A percentile compares a stretch with the other conserved stretches of the same genome.
Evolutionary conservation across 2,888 invertebrate genomes (phyloP).

Genomic region (Agrotis clavis): DNA sequence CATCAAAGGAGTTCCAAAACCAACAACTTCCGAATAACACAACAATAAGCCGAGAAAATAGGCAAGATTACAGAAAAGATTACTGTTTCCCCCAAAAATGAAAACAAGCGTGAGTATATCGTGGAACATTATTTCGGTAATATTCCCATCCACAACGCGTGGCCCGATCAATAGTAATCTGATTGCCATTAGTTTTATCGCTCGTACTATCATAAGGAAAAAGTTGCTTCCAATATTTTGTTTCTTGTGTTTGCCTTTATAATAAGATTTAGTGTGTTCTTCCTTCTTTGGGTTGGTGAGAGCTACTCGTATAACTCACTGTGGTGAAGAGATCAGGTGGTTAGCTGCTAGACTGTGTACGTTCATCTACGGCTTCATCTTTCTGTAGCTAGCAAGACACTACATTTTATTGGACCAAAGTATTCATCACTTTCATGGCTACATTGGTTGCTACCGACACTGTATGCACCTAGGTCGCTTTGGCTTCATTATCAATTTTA

Average conservation of each 20-base stretch:
- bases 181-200: slow-evolving; percentile 66
- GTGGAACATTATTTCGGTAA: slow-evolving; percentile 56
- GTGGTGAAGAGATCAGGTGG: background rate
- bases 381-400: too few species aligned
- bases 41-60: slow-evolving; percentile 52
- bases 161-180: slow-evolving; percentile 65
- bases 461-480: too few species aligned
- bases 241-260: slow-evolving; percentile 48
- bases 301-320: background rate
- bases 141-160: slow-evolving; percentile 49
- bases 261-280: slow-evolving; percentile 33
- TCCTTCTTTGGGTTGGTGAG: background rate
- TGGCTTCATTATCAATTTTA: too few species aligned
- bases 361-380: too few species aligned
- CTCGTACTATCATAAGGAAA: slow-evolving; percentile 58
- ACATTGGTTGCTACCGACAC: too few species aligned
- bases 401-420: too few species aligned
- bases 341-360: too few species aligned
- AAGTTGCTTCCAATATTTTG: slow-evolving; percentile 38
- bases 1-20: slow-evolving; percentile 1
- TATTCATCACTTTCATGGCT: too few species aligned
- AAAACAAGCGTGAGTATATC: slow-evolving; percentile 50
- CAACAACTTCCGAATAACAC: slow-evolving; percentile 9
- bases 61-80: slow-evolving; percentile 47
- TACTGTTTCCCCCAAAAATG: slow-evolving; percentile 35